A percentile compares a stretch with the other conserved stretches of the same genome.
Evolutionary conservation across 2,113 vertebrate species (phyloP).

Genomic region (Pyrgilauda ruficollis): DNA sequence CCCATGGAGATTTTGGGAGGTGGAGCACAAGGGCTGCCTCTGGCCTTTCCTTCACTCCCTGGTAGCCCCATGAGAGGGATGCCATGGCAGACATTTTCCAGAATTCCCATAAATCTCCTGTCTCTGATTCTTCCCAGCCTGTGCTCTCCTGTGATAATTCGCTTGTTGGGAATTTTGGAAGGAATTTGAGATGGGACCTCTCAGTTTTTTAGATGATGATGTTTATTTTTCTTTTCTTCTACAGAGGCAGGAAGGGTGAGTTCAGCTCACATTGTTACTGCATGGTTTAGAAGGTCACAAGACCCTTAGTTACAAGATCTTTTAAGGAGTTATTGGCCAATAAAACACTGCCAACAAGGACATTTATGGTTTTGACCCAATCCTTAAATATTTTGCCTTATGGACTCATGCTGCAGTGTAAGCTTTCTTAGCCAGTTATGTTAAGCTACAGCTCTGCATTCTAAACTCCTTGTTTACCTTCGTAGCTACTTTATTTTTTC

Average conservation of each 20-base stretch:
- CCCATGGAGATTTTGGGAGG: not conserved
- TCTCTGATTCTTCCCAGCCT: not conserved
- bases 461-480: too few species aligned
- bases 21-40: not conserved
- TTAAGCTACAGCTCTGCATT: not conserved
- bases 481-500: too few species aligned
- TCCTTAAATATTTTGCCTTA: not conserved
- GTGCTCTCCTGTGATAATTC: not conserved
- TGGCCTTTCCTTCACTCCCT: not conserved
- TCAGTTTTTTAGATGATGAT: not conserved
- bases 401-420: not conserved
- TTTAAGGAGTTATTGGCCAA: not conserved
- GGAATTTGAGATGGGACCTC: not conserved
- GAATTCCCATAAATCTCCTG: not conserved
- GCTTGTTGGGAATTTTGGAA: not conserved
- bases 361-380: not conserved
- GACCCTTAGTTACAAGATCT: not conserved
- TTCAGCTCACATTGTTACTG: not conserved
- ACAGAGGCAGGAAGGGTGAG: not conserved
- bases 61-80: not conserved
- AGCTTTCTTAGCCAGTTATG: not conserved
- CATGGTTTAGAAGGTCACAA: not conserved
- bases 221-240: not conserved
- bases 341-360: not conserved
- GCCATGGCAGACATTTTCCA: not conserved